Evolutionary conservation across 2,797 vertebrate genomes (phyloP).

Genomic region (Dipus sagitta): DNA sequence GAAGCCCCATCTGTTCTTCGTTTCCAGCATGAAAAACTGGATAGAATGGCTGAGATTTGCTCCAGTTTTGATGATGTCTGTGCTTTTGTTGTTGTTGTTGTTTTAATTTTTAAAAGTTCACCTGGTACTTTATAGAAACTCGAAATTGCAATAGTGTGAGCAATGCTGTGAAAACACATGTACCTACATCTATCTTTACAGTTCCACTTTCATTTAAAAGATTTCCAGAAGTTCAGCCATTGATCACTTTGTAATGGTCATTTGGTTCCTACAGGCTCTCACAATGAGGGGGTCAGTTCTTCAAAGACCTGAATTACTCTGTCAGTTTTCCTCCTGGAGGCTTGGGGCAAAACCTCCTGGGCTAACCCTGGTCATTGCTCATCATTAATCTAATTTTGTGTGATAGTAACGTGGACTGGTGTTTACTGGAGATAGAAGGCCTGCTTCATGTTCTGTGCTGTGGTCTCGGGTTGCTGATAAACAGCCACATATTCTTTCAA

Average conservation of each 20-base stretch:
- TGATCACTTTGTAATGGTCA: conserved; percentile 85
- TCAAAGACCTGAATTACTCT: conserved; percentile 85
- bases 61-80: conserved; percentile 77
- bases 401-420: conserved; percentile 76
- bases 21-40: conserved; percentile 85
- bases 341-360: conserved; percentile 49
- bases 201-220: conserved; percentile 87
- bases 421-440: conserved; percentile 73
- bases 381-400: conserved; percentile 82
- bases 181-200: conserved; percentile 85
- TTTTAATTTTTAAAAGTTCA: conserved; percentile 84
- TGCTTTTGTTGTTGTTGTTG: conserved; percentile 23
- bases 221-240: conserved; percentile 86
- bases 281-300: conserved; percentile 83
- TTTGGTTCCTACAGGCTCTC: conserved; percentile 82
- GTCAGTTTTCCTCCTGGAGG: conserved; percentile 77
- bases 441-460: conserved; percentile 59
- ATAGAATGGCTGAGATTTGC: conserved; percentile 85
- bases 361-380: conserved; percentile 79
- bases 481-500: conserved; percentile 71
- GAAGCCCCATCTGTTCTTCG: conserved; percentile 89
- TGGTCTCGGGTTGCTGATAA: conserved; percentile 71
- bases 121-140: conserved; percentile 86
- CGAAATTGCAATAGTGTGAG: conserved; percentile 83
- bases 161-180: conserved; percentile 86